Percentiles rank a stretch among this genome's conserved stretches.
Evolutionary conservation across 1,140 invertebrate species (phyloP).

Genomic region (Teleopsis dalmanni): DNA sequence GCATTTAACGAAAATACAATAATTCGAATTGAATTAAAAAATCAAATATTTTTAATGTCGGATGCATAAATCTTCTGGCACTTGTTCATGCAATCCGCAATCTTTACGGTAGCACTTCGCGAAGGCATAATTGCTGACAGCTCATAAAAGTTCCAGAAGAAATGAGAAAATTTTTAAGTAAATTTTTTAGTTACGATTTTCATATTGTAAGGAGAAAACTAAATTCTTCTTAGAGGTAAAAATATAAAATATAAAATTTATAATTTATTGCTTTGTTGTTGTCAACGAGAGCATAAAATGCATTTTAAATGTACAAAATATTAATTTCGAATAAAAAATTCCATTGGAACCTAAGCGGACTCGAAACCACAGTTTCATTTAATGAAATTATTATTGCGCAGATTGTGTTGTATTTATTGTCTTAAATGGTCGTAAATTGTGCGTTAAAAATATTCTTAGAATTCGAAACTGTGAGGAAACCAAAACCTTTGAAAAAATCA

Average conservation of each 20-base stretch:
- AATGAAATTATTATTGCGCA: constrained; percentile 3
- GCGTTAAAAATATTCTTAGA: constrained; percentile 11
- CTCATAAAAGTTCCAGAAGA: not conserved
- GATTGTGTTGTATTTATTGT: constrained; percentile 6
- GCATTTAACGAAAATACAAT: not conserved
- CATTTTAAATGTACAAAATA: not conserved
- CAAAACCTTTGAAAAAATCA: not conserved
- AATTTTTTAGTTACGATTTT: too few species aligned
- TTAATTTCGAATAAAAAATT: not conserved
- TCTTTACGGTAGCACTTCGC: not conserved
- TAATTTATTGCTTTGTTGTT: not conserved
- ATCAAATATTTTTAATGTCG: constrained; percentile 1
- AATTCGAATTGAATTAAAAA: too few species aligned
- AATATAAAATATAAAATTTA: not conserved
- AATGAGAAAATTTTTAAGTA: too few species aligned
- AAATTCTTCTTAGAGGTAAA: not conserved
- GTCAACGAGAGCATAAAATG: not conserved
- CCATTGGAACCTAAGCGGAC: not conserved
- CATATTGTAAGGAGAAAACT: not conserved
- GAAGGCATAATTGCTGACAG: not conserved
- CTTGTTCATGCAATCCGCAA: not conserved
- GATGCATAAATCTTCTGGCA: constrained; percentile 13
- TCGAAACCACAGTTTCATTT: not conserved
- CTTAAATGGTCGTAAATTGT: constrained; percentile 12
- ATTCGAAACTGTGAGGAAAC: not conserved